Base-by-base conservation (phyloP, 2,797 vertebrate species). In the Micrastur ruficollis region DNA sequence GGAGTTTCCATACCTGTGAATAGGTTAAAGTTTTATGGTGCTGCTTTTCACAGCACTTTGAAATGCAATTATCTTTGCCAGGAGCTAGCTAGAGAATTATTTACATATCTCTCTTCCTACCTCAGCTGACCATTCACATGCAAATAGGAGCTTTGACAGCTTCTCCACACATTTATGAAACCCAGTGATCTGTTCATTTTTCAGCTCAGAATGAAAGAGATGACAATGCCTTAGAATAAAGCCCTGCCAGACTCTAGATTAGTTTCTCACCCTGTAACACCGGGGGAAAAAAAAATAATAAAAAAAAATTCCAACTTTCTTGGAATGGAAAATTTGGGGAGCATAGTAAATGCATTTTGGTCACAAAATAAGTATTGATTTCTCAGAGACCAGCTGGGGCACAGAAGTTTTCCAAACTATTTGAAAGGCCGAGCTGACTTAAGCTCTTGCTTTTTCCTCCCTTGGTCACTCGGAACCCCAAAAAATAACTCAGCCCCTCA, bases 41-140 rank as follows among this genome's bases (percentile, higher is more conserved):
- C 81, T 89, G 75, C 79, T 93, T 96, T 95, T 84, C 83, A 92
- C 71, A 91, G 65, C 38, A 82, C 90, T 95, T 96, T 97, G 92
- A 95, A 97, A 95, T 93, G 81, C 81, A 97, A 95, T 38, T 58
- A 81, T 93, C 90, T 87, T 78, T 91, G 89, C 79, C 84, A 94
- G 84, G 5, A 96, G 86, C 78, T 76, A 89, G 71, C 63, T 63
- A 65, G 49, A 82, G 78, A 92, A 85, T 80, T 96, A 95, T 89
- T 95, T 93, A 92, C 78, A 86, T 93, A 95, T 91, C 65, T 90
- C 71, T 25, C 26, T 89, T 93, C 68, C 84, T 94, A 92, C 71
- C 86, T 95, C 78, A 65, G 74, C 68, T 95, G 92, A 92, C 96
- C 95, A 97, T 95, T 97, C 97, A 94, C 83, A 97, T 96, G 96